Evolutionary conservation across 2,888 invertebrate genomes (phyloP).

Genomic region (Atethmia centrago): DNA sequence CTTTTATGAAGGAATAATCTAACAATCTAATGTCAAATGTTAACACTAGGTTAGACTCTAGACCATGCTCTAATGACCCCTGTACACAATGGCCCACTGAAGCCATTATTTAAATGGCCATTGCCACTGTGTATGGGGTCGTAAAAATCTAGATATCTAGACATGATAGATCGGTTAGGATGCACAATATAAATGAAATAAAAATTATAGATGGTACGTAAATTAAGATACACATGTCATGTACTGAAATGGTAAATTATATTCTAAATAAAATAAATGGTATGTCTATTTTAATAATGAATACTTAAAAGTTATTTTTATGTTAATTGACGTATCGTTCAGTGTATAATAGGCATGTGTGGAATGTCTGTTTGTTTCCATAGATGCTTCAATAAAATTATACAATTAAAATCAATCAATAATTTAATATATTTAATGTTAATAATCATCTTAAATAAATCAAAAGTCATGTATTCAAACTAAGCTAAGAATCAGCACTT

Average conservation of each 20-base stretch:
- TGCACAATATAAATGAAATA: slow-evolving; percentile 43
- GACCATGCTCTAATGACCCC: slow-evolving; percentile 77
- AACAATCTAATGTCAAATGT: slow-evolving; percentile 62
- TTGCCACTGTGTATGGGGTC: slow-evolving; percentile 32
- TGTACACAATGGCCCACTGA: slow-evolving; percentile 57
- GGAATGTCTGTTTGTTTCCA: neutral
- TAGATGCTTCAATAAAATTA: neutral
- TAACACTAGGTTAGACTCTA: slow-evolving; percentile 68
- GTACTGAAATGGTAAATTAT: slow-evolving; percentile 17
- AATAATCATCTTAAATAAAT: too few species aligned
- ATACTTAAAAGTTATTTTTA: neutral
- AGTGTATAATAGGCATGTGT: neutral
- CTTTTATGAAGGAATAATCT: slow-evolving; percentile 67
- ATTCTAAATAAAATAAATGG: slow-evolving; percentile 17
- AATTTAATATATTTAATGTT: too few species aligned
- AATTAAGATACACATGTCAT: slow-evolving; percentile 11
- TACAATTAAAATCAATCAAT: too few species aligned
- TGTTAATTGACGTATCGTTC: neutral
- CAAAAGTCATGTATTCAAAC: neutral
- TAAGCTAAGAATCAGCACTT: neutral
- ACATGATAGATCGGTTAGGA: slow-evolving; percentile 44
- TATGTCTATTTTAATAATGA: slow-evolving; percentile 4
- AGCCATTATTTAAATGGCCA: slow-evolving; percentile 9
- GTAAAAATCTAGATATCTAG: slow-evolving; percentile 45
- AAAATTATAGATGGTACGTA: slow-evolving; percentile 23